Evolutionary conservation across 1,140 invertebrate species (phyloP).

Genomic region (Musca domestica): DNA sequence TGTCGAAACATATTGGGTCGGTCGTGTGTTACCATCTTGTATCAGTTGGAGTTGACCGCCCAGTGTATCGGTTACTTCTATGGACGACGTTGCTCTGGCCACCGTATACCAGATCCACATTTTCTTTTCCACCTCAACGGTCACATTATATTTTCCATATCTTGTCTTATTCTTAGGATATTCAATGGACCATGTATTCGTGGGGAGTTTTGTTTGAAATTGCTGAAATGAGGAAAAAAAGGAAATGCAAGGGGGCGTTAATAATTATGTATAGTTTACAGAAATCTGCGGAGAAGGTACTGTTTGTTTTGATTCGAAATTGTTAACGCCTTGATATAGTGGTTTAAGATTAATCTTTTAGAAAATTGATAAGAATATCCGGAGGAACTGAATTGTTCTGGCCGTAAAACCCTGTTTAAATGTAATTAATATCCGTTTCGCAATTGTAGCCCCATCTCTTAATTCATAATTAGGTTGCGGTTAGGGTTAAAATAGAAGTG

Average conservation of each 20-base stretch:
- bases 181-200: conserved; percentile 59
- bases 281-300: no score
- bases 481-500: no score
- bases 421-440: no score
- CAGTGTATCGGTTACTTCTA: conserved; percentile 60
- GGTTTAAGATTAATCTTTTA: no score
- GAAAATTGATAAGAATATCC: no score
- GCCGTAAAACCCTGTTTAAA: no score
- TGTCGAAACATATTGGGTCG: conserved; percentile 63
- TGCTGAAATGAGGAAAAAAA: conserved; percentile 29
- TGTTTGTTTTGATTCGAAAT: no score
- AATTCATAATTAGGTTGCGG: no score
- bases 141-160: conserved; percentile 62
- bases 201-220: conserved; percentile 31
- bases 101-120: conserved; percentile 38
- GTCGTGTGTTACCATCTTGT: conserved; percentile 62
- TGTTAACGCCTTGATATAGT: no score
- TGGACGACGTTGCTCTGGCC: conserved; percentile 51
- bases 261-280: no score
- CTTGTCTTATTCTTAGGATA: conserved; percentile 56
- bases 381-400: no score
- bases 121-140: conserved; percentile 59
- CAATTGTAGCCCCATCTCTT: no score
- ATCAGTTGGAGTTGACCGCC: conserved; percentile 64
- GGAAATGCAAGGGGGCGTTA: background rate